Percentiles rank a stretch among this genome's conserved stretches.
These are phyloP conservation scores for Portevinia maculata DNA, from an alignment of 2,888 invertebrate genomes.

Conservation along the genomic window DNA sequence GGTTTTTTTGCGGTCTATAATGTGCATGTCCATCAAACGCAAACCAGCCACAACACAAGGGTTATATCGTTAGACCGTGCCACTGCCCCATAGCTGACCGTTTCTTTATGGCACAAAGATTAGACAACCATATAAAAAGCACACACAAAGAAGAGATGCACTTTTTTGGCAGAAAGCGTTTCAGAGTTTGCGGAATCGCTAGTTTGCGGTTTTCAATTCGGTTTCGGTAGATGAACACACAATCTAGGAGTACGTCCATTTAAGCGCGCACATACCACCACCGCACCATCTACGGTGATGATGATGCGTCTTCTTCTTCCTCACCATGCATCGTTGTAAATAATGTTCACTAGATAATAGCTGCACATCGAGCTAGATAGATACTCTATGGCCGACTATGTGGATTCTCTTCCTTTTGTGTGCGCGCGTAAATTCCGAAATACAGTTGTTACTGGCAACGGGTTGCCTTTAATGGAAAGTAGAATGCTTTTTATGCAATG, in stretches of 20 bases:
- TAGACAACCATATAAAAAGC: conserved; percentile 74
- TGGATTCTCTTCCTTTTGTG: conserved; percentile 57
- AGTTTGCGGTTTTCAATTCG: conserved; percentile 47
- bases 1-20: conserved; percentile 59
- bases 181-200: conserved; percentile 39
- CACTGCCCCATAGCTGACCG: conserved; percentile 16
- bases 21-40: conserved; percentile 65
- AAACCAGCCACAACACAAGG: conserved; percentile 45
- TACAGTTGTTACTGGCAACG: conserved; percentile 65
- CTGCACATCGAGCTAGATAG: conserved; percentile 46
- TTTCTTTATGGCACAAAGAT: conserved; percentile 55
- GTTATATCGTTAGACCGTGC: conserved; percentile 3
- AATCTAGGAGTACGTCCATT: conserved; percentile 41
- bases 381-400: conserved; percentile 32
- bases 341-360: conserved; percentile 57
- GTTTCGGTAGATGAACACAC: conserved; percentile 52
- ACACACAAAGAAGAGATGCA: conserved; percentile 57
- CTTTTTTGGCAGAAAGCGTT: conserved; percentile 68
- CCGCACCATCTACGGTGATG: conserved; percentile 70
- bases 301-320: conserved; percentile 28
- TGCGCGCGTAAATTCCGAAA: conserved; percentile 62
- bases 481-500: conserved; percentile 55
- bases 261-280: conserved; percentile 57
- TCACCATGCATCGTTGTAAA: conserved; percentile 19
- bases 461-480: conserved; percentile 71